These are phyloP conservation scores for Fistularia tabacaria DNA, from an alignment of 2,797 vertebrate species.

Conservation along the genomic window DNA sequence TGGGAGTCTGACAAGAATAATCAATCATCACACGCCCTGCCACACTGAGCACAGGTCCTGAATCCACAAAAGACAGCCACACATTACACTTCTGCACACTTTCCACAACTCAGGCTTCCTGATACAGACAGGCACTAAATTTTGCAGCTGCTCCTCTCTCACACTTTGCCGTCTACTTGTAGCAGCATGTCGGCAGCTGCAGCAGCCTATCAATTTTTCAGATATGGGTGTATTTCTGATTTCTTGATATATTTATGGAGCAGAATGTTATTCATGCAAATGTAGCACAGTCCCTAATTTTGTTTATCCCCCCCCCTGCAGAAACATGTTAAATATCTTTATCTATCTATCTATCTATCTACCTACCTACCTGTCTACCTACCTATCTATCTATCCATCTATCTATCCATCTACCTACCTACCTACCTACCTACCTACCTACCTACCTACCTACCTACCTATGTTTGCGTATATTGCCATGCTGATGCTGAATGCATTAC, in stretches of 20 bases:
- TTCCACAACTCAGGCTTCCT: not conserved
- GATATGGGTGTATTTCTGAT: constrained; percentile 10
- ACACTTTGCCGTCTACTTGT: not conserved
- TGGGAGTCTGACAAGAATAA: constrained; percentile 30
- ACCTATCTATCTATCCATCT: too few species aligned
- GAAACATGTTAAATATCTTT: too few species aligned
- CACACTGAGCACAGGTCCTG: constrained; percentile 13
- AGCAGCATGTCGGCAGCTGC: not conserved
- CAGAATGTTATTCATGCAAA: not conserved
- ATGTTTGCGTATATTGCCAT: too few species aligned
- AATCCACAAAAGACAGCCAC: constrained; percentile 30
- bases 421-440: too few species aligned
- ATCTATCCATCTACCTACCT: too few species aligned
- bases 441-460: too few species aligned
- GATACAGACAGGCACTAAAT: constrained; percentile 1
- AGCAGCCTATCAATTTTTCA: constrained; percentile 5
- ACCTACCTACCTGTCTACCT: too few species aligned
- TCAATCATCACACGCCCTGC: constrained; percentile 29
- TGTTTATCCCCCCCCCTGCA: too few species aligned
- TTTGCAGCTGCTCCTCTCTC: not conserved
- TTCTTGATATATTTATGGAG: constrained; percentile 6
- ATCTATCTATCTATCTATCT: too few species aligned
- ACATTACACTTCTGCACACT: not conserved
- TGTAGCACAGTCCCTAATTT: not conserved
- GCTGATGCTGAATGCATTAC: too few species aligned